phyloP scores from a whole-genome alignment of 2,797 vertebrate species.

The Champsocephalus esox region DNA sequence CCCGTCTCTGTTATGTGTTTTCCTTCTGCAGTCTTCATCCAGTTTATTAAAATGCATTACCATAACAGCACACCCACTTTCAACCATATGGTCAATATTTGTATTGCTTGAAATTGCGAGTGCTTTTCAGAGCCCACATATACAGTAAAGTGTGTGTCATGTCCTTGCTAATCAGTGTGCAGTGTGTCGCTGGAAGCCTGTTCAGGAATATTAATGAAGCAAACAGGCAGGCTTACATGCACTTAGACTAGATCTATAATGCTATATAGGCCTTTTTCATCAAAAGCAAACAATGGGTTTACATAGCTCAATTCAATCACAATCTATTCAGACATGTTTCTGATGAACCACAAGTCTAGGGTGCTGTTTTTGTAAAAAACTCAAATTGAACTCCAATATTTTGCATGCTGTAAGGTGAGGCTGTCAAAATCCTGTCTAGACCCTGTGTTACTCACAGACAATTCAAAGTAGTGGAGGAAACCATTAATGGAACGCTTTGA shows the following conservation, averaged over 20 bases:
- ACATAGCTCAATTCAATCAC: constrained; percentile 23
- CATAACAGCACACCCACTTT: constrained; percentile 50
- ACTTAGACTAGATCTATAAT: not conserved
- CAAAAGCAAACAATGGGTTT: constrained; percentile 20
- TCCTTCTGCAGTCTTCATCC: constrained; percentile 27
- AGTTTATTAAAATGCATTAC: constrained; percentile 55
- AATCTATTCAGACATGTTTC: constrained; percentile 9
- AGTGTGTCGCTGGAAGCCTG: constrained; percentile 27
- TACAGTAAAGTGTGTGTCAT: constrained; percentile 36
- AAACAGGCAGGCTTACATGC: constrained; percentile 6
- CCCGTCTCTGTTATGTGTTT: constrained; percentile 23
- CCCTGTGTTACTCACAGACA: not conserved
- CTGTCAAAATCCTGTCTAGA: constrained; percentile 22
- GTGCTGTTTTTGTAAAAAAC: constrained; percentile 22
- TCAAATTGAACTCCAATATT: constrained; percentile 26
- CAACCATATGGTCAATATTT: constrained; percentile 64
- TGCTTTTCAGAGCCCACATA: constrained; percentile 40
- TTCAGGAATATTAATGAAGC: constrained; percentile 51
- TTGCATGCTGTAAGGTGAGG: constrained; percentile 11
- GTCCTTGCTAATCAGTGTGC: constrained; percentile 47
- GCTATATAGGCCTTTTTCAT: constrained; percentile 4
- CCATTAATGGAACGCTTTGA: not conserved
- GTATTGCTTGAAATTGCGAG: constrained; percentile 43
- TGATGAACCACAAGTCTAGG: constrained; percentile 5
- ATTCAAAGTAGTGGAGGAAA: not conserved